Conservation (phyloP, 2,113 vertebrate genomes). For the Gopherus flavomarginatus region DNA sequence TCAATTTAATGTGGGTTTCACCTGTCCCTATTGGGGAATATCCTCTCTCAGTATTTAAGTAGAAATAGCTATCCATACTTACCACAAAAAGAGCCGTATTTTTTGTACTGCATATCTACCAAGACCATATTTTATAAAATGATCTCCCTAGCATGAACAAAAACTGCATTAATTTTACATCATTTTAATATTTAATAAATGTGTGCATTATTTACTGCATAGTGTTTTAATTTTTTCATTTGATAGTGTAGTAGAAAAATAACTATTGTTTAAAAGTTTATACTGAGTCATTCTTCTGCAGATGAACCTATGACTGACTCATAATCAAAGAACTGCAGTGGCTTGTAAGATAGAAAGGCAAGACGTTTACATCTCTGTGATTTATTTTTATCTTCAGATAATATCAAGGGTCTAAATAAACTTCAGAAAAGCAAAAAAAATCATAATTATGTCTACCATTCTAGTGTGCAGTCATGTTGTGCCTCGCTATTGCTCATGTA, state of each 20-base stretch:
- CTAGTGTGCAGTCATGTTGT: not conserved
- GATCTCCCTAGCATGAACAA: slow-evolving; percentile 20
- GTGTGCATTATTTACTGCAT: not conserved
- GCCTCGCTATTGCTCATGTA: not conserved
- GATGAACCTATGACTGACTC: slow-evolving; percentile 76
- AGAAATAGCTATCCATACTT: not conserved
- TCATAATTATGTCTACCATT: not conserved
- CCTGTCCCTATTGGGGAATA: not conserved
- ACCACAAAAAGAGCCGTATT: not conserved
- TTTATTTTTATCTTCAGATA: slow-evolving; percentile 15
- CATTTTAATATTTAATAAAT: slow-evolving; percentile 58
- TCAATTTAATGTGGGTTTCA: not conserved
- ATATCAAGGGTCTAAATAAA: not conserved
- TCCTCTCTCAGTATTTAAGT: not conserved
- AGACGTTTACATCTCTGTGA: slow-evolving; percentile 24
- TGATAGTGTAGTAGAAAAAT: slow-evolving; percentile 23
- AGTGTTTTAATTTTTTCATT: not conserved
- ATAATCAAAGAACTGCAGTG: slow-evolving; percentile 70
- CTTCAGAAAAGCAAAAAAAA: not conserved
- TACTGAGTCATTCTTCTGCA: slow-evolving; percentile 83
- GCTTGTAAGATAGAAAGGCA: slow-evolving; percentile 65
- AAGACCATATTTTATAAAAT: slow-evolving; percentile 15
- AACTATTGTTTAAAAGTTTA: slow-evolving; percentile 79
- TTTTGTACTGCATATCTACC: not conserved
- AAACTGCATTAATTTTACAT: slow-evolving; percentile 17